Evolutionary conservation across 64 coral and sea anemone genomes (phyloP).

Genomic region (Orbicella faveolata): DNA sequence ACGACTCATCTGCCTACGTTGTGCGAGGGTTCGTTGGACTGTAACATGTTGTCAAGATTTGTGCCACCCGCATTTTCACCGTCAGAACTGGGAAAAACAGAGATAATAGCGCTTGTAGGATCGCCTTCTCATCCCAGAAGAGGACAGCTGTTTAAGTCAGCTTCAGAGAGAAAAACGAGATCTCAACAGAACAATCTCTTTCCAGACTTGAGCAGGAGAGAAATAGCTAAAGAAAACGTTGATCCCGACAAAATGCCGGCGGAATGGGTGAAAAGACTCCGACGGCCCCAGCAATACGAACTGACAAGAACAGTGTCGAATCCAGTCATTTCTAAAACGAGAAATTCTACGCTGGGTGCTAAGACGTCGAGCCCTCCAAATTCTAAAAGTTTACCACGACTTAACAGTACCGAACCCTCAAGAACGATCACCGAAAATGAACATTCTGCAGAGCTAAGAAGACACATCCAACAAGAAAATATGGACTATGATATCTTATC

Average conservation of each 20-base stretch:
- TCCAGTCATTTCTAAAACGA: not conserved
- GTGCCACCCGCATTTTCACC: constrained; percentile 6
- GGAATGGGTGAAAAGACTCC: not conserved
- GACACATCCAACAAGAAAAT: constrained; percentile 5
- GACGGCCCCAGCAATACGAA: not conserved
- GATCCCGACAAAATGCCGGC: not conserved
- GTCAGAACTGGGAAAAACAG: constrained; percentile 3
- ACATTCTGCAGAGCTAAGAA: constrained; percentile 25
- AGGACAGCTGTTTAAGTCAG: not conserved
- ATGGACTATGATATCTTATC: constrained; percentile 17
- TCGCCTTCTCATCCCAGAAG: not conserved
- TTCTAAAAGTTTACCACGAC: not conserved
- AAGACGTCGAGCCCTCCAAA: not conserved
- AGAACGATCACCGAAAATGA: not conserved
- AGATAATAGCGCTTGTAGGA: constrained; percentile 4
- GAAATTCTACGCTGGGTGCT: not conserved
- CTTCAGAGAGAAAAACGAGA: not conserved
- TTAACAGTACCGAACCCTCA: not conserved
- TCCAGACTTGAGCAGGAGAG: constrained; percentile 8
- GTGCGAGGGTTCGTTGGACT: constrained; percentile 3
- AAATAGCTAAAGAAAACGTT: not conserved
- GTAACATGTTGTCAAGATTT: constrained; percentile 5
- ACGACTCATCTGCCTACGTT: constrained; percentile 6
- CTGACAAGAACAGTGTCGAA: not conserved
- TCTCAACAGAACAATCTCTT: not conserved